Evolutionary conservation across 2,797 vertebrate species (phyloP).

Genomic region (Hippoglossus hippoglossus): DNA sequence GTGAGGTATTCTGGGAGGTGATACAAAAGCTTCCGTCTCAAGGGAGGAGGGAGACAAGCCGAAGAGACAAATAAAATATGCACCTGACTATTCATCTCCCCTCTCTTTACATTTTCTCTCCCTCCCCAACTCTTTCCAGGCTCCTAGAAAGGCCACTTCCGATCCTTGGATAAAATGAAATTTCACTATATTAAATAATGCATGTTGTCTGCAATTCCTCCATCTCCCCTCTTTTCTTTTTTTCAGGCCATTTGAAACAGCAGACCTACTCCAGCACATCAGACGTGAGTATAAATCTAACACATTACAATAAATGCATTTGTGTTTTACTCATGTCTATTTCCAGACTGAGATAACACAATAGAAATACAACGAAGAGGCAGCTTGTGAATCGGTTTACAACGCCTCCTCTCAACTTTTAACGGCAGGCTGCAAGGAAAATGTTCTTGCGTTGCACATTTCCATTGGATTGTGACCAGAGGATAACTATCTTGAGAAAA

Average conservation of each 20-base stretch:
- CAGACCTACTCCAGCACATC: constrained; percentile 28
- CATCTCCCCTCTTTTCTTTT: constrained; percentile 10
- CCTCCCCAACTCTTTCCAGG: constrained; percentile 25
- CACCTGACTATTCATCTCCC: constrained; percentile 35
- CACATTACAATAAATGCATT: constrained; percentile 20
- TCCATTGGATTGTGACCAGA: not conserved
- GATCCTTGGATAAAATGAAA: constrained; percentile 29
- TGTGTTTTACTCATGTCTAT: not conserved
- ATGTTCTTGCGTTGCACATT: not conserved
- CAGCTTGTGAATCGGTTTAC: not conserved
- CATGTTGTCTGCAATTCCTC: constrained; percentile 24
- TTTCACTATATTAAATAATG: constrained; percentile 50
- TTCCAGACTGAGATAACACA: constrained; percentile 7
- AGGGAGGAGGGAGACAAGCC: constrained; percentile 17
- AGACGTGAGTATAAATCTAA: constrained; percentile 47
- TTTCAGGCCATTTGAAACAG: constrained; percentile 35
- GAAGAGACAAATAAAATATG: constrained; percentile 45
- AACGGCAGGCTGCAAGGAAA: not conserved
- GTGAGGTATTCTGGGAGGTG: constrained; percentile 61
- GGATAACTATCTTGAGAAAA: not conserved
- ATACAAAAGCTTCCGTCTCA: constrained; percentile 63
- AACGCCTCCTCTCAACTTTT: too few species aligned
- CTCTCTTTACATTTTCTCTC: constrained; percentile 1
- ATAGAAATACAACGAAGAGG: not conserved
- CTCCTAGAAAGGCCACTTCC: constrained; percentile 35